Evolutionary conservation across 2,888 invertebrate genomes (phyloP).

Genomic region (Trissonchulus sp.): DNA sequence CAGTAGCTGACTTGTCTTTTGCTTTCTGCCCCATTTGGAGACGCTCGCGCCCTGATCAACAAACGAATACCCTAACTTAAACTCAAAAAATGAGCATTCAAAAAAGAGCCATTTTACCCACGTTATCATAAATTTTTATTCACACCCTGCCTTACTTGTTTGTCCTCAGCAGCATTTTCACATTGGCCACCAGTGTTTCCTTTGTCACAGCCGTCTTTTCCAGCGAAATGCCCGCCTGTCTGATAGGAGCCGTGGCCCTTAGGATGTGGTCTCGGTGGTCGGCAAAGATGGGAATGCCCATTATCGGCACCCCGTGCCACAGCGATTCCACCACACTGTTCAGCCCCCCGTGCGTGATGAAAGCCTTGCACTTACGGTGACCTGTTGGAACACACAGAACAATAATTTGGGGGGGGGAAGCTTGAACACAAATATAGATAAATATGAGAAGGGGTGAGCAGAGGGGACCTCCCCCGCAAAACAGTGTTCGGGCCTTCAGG

Average conservation of each 20-base stretch:
- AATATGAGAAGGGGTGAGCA: not conserved
- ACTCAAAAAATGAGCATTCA: too few relatives aligned
- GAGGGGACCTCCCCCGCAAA: too few relatives aligned
- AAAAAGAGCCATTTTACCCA: too few relatives aligned
- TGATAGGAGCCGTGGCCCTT: constrained; percentile 40
- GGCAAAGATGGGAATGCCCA: constrained; percentile 47
- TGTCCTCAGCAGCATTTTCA: constrained; percentile 35
- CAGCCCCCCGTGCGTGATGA: constrained; percentile 49
- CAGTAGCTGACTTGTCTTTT: too few relatives aligned
- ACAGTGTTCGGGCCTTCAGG: too few relatives aligned
- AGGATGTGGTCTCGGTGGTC: constrained; percentile 39
- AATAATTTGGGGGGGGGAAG: not conserved
- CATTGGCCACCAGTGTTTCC: constrained; percentile 35
- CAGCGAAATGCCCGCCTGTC: constrained; percentile 46
- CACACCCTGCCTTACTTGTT: constrained; percentile 40
- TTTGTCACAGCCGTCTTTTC: constrained; percentile 37
- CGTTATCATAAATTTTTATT: too few relatives aligned
- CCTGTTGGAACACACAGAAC: constrained; percentile 36
- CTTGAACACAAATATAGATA: not conserved
- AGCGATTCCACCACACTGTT: constrained; percentile 50
- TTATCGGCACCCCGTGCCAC: constrained; percentile 48
- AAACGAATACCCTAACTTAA: too few relatives aligned
- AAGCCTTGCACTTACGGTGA: constrained; percentile 46
- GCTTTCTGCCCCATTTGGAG: too few relatives aligned
- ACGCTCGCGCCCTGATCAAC: too few relatives aligned